Evolutionary conservation across 2,888 invertebrate genomes (phyloP).

Genomic region (Elmis aenea): DNA sequence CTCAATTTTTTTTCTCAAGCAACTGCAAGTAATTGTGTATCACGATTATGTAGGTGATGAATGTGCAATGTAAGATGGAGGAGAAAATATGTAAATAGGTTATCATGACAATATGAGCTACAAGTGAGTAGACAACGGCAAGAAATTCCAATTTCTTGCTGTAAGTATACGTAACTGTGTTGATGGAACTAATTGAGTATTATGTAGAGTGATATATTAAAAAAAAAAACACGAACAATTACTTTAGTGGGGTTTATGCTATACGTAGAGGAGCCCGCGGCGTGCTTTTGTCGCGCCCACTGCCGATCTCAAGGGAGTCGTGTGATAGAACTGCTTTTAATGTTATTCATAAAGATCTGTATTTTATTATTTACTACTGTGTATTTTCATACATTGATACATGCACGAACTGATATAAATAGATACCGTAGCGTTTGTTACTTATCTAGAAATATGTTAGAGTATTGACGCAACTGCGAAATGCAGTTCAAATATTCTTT

Average conservation of each 20-base stretch:
- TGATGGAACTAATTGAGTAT: conserved; percentile 34
- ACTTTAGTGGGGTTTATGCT: conserved; percentile 23
- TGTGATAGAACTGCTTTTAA: conserved; percentile 48
- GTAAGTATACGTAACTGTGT: conserved; percentile 21
- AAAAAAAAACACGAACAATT: conserved; percentile 40
- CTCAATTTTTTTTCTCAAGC: no score
- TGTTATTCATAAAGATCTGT: conserved; percentile 45
- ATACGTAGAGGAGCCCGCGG: conserved; percentile 31
- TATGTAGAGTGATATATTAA: conserved; percentile 37
- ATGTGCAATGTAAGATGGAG: no score
- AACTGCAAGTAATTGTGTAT: no score
- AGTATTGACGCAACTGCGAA: conserved; percentile 23
- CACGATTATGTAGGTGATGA: no score
- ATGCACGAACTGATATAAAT: conserved; percentile 38
- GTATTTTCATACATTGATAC: conserved; percentile 33
- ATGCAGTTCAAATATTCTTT: conserved; percentile 28
- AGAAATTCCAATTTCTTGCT: conserved; percentile 17
- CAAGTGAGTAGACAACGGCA: conserved; percentile 30
- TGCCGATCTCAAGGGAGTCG: conserved; percentile 45
- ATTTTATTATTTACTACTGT: conserved; percentile 38
- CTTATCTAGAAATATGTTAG: conserved; percentile 34
- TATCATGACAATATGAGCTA: conserved; percentile 42
- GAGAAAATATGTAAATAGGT: no score
- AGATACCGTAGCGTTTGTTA: conserved; percentile 34
- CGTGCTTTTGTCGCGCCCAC: conserved; percentile 13